Percentiles rank a stretch among this genome's conserved stretches.
These are phyloP conservation scores for Pocillopora meandrina DNA, from an alignment of 92 coral and sea anemone genomes.

Conservation along the genomic window DNA sequence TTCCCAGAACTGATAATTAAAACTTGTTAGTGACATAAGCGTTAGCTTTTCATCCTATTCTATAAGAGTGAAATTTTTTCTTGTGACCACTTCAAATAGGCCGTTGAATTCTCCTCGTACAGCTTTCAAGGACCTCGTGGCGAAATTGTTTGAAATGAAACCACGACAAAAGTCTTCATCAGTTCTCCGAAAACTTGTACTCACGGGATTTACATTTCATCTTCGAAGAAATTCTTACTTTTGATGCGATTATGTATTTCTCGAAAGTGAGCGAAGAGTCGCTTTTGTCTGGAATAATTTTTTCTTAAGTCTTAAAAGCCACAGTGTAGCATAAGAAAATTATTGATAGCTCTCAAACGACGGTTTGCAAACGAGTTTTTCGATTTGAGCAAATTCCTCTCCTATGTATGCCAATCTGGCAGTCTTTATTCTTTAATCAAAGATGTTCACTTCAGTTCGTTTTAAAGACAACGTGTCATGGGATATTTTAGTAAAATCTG, in stretches of 20 bases:
- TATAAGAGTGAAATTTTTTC: not conserved
- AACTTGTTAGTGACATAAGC: not conserved
- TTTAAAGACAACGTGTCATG: not conserved
- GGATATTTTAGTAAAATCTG: not conserved
- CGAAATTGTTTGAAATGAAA: not conserved
- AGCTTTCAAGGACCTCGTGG: not conserved
- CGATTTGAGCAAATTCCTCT: too few relatives aligned
- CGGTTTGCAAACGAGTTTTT: too few relatives aligned
- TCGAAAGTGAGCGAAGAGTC: too few relatives aligned
- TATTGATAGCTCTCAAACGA: too few relatives aligned
- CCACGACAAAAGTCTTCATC: not conserved
- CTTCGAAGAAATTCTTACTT: not conserved
- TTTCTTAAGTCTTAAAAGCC: too few relatives aligned
- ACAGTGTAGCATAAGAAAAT: too few relatives aligned
- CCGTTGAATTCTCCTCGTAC: not conserved
- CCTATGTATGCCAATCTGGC: too few relatives aligned
- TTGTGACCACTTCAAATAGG: not conserved
- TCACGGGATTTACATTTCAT: not conserved
- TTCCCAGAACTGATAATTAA: conserved; percentile 59
- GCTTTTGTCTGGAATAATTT: too few relatives aligned
- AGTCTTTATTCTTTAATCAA: too few relatives aligned
- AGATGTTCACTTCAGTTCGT: not conserved
- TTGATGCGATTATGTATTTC: not conserved
- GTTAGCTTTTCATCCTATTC: not conserved
- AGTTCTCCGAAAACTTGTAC: not conserved